Percentiles rank a stretch among this genome's conserved stretches.
Conservation (phyloP, 92 coral and sea anemone genomes). For the Metridium senile region DNA sequence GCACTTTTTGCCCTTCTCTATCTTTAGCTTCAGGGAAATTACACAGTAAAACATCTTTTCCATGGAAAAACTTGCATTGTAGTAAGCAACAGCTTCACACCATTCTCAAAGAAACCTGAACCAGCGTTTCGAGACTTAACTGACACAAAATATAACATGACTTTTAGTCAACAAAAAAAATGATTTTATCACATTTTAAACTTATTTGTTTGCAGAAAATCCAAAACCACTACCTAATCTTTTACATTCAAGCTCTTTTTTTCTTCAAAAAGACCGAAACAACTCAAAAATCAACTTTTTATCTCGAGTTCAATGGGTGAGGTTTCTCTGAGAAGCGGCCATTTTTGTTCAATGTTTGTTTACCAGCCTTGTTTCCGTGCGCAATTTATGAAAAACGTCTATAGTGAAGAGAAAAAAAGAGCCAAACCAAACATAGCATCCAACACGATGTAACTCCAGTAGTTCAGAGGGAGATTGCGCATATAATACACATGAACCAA, state of each 20-base stretch:
- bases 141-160: neutral
- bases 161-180: too few species aligned
- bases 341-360: slow-evolving; percentile 16
- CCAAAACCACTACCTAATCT: neutral
- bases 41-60: slow-evolving; percentile 19
- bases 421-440: too few species aligned
- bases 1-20: slow-evolving; percentile 23
- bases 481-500: too few species aligned
- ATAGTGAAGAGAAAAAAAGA: too few species aligned
- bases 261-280: neutral
- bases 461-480: too few species aligned
- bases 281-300: slow-evolving; percentile 15
- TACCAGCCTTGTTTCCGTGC: slow-evolving; percentile 26
- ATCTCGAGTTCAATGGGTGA: neutral
- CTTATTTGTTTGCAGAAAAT: neutral
- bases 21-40: slow-evolving; percentile 24
- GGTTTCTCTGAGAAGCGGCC: too few species aligned
- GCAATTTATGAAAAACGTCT: too few species aligned
- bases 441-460: too few species aligned
- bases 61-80: slow-evolving; percentile 15
- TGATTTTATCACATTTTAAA: neutral
- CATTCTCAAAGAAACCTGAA: slow-evolving; percentile 19
- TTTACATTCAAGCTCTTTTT: neutral
- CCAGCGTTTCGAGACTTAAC: neutral
- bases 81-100: slow-evolving; percentile 11